phyloP scores from a whole-genome alignment of 2,888 invertebrate genomes.

The Rhorus exstirpatorius region DNA sequence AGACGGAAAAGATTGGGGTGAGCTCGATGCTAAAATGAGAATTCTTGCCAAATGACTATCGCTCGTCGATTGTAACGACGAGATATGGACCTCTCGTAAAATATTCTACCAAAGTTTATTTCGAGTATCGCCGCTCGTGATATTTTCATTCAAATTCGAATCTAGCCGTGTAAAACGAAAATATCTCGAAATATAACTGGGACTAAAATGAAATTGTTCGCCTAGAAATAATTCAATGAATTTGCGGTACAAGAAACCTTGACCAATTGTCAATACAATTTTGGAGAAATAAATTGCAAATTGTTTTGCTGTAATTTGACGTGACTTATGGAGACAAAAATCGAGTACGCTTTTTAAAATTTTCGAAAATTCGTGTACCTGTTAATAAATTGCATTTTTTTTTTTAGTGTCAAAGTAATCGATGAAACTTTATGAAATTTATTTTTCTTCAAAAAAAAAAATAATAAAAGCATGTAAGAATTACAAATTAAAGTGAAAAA shows the following conservation, averaged over 20 bases:
- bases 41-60: conserved; percentile 50
- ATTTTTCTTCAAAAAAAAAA: neutral
- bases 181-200: conserved; percentile 2
- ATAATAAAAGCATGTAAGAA: neutral
- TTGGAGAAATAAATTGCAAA: too few relatives aligned
- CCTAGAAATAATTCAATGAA: neutral
- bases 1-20: neutral
- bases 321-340: too few relatives aligned
- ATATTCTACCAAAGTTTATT: conserved; percentile 37
- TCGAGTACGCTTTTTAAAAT: too few relatives aligned
- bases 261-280: too few relatives aligned
- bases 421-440: neutral
- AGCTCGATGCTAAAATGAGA: neutral
- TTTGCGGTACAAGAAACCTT: neutral
- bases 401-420: too few relatives aligned
- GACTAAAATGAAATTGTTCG: neutral
- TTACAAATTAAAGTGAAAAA: neutral
- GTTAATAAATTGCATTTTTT: too few relatives aligned
- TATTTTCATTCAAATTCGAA: conserved; percentile 41
- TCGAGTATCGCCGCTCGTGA: conserved; percentile 9
- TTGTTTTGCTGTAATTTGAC: too few relatives aligned
- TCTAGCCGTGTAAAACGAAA: conserved; percentile 23
- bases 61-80: conserved; percentile 43
- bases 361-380: too few relatives aligned
- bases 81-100: conserved; percentile 37